Evolutionary conservation across 2,113 vertebrate genomes (phyloP).

Genomic region (Elephas maximus): DNA sequence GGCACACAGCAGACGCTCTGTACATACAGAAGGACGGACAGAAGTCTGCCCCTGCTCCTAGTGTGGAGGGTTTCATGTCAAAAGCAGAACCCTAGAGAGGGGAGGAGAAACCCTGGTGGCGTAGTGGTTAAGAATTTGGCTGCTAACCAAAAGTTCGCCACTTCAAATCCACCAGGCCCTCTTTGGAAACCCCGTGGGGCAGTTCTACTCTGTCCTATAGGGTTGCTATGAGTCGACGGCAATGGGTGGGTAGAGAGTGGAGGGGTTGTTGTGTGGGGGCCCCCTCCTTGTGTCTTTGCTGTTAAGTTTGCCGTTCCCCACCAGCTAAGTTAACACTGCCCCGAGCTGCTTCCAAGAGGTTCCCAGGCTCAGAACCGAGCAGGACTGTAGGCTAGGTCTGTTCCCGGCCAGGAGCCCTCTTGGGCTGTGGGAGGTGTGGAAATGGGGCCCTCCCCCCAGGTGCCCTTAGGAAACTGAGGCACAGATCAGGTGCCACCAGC

Average conservation of each 20-base stretch:
- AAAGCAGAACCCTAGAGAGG: not conserved
- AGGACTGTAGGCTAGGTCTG: too few species aligned
- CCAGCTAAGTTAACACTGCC: not conserved
- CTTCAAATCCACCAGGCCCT: too few species aligned
- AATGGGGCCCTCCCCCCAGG: not conserved
- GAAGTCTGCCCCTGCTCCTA: fast-evolving
- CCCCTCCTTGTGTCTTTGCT: fast-evolving
- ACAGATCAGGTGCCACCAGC: too few species aligned
- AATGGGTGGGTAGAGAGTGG: too few species aligned
- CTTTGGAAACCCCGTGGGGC: too few species aligned
- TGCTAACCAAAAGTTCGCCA: too few species aligned
- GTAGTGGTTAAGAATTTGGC: too few species aligned
- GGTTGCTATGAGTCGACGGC: too few species aligned
- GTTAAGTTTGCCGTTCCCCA: fast-evolving
- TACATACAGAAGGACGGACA: fast-evolving
- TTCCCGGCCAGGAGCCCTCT: too few species aligned
- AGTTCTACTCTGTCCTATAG: too few species aligned
- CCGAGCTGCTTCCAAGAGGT: not conserved
- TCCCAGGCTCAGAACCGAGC: not conserved
- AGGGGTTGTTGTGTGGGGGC: fast-evolving
- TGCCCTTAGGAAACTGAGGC: not conserved
- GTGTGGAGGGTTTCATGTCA: fast-evolving
- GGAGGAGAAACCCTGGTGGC: too few species aligned
- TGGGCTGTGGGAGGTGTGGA: not conserved
- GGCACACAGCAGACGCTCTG: not conserved